Conservation (phyloP, 2,888 invertebrate species). For the Gisinianus flammeolus region DNA sequence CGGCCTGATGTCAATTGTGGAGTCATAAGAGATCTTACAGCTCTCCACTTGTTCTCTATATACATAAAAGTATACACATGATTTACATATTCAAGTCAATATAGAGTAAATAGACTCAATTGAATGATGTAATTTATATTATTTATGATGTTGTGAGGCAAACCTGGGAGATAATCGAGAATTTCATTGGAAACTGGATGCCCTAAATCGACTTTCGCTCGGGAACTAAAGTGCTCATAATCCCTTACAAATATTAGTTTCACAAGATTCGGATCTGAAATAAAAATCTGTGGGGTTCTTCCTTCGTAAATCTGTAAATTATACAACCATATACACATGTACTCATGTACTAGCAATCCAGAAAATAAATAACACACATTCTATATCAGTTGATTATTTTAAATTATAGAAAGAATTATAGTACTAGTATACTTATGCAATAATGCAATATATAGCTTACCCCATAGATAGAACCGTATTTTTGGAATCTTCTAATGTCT, state of each 20-base stretch:
- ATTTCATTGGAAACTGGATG: slow-evolving; percentile 48
- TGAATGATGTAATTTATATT: too few species aligned
- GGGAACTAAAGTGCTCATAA: slow-evolving; percentile 44
- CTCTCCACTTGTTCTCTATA: slow-evolving; percentile 48
- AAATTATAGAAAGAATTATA: too few species aligned
- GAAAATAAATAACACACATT: too few species aligned
- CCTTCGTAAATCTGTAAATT: slow-evolving; percentile 47
- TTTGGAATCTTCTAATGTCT: slow-evolving; percentile 49
- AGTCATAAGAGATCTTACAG: slow-evolving; percentile 49
- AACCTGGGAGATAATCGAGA: slow-evolving; percentile 46
- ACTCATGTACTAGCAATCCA: not conserved
- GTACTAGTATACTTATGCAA: not conserved
- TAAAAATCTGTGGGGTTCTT: slow-evolving; percentile 44
- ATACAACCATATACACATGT: too few species aligned
- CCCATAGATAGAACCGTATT: slow-evolving; percentile 53
- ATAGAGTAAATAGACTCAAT: too few species aligned
- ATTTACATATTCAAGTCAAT: too few species aligned
- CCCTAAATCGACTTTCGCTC: slow-evolving; percentile 44
- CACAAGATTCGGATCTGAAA: slow-evolving; percentile 47
- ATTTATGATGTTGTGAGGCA: too few species aligned
- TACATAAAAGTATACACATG: too few species aligned
- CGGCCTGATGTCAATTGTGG: slow-evolving; percentile 51
- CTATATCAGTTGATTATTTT: too few species aligned
- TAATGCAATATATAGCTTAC: slow-evolving; percentile 39
- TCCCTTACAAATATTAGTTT: slow-evolving; percentile 45